Evolutionary conservation across 2,797 vertebrate species (phyloP).

Genomic region (Parauchenoglanis ngamensis): DNA sequence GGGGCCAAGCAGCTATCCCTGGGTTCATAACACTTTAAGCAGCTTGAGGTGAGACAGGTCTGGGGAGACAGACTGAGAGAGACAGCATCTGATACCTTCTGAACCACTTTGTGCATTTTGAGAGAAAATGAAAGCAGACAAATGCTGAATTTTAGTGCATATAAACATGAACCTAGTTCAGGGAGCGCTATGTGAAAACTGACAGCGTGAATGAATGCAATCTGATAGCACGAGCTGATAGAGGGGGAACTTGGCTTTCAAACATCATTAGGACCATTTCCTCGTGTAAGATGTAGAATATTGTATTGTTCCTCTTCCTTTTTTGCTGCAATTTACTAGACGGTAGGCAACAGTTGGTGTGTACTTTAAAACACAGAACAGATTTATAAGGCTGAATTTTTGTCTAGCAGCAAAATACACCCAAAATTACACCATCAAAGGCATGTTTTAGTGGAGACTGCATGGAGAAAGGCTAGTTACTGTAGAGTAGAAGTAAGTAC

Average conservation of each 20-base stretch:
- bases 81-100: not conserved
- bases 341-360: conserved; percentile 2
- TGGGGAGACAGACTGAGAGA: not conserved
- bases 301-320: not conserved
- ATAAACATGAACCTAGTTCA: not conserved
- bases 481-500: not conserved
- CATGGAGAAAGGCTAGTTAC: conserved; percentile 4
- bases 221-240: not conserved
- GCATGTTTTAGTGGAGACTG: not conserved
- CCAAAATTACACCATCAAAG: not conserved
- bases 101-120: conserved; percentile 1
- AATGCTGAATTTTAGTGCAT: not conserved
- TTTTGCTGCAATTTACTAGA: not conserved
- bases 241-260: not conserved
- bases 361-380: not conserved
- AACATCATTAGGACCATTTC: not conserved
- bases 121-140: not conserved
- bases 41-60: conserved; percentile 17
- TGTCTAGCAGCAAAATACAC: not conserved
- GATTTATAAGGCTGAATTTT: conserved; percentile 6
- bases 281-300: not conserved
- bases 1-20: conserved; percentile 14
- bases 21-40: not conserved
- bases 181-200: not conserved
- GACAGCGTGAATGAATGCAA: conserved; percentile 8